A percentile compares a stretch with the other conserved stretches of the same genome.
Conservation (phyloP, 2,797 vertebrate species). For the Rhinella marina region DNA sequence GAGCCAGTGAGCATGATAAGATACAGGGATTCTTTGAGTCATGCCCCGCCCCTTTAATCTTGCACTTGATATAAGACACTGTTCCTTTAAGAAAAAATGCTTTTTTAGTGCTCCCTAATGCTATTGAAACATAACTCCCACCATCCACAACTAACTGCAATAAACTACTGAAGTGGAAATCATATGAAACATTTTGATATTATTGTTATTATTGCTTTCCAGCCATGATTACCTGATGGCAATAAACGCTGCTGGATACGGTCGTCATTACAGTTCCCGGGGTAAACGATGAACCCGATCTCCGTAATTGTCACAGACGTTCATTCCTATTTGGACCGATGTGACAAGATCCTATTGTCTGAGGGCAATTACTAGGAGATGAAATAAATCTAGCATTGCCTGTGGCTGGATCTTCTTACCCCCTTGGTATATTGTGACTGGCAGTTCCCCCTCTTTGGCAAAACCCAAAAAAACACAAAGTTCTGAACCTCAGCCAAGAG, state of each 20-base stretch:
- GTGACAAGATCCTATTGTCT: constrained; percentile 16
- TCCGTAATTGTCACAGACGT: constrained; percentile 8
- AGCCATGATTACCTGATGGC: not conserved
- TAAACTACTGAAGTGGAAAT: not conserved
- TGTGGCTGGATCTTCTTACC: not conserved
- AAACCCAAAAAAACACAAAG: constrained; percentile 5
- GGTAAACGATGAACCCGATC: not conserved
- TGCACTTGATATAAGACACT: not conserved
- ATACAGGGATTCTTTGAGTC: no score
- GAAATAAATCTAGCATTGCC: constrained; percentile 13
- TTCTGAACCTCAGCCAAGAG: constrained; percentile 16
- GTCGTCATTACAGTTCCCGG: not conserved
- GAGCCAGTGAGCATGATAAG: no score
- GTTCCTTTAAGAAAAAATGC: not conserved
- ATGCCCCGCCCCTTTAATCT: no score
- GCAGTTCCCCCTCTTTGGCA: constrained; percentile 26
- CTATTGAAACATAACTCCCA: not conserved
- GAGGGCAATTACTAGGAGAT: not conserved
- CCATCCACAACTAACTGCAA: not conserved
- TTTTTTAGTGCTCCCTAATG: not conserved
- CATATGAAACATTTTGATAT: not conserved
- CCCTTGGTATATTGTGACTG: not conserved
- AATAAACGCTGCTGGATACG: not conserved
- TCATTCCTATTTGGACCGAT: constrained; percentile 11
- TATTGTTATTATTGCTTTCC: not conserved